Conservation (phyloP, 2,797 vertebrate genomes). For the Falco peregrinus region DNA sequence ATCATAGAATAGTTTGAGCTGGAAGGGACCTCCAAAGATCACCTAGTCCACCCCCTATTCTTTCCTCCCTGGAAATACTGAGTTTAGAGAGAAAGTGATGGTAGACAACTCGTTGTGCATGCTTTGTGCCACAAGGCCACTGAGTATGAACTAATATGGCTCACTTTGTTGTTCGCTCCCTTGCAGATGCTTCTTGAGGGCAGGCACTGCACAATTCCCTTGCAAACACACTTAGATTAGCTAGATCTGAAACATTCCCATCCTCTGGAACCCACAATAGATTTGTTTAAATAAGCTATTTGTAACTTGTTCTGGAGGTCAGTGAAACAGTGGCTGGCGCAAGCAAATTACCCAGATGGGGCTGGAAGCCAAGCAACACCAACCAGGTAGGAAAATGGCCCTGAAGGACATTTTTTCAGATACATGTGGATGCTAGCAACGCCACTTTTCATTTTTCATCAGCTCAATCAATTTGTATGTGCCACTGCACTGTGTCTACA, state of each 20-base stretch:
- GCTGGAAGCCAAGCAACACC: neutral
- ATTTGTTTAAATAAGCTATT: neutral
- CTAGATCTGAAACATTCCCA: neutral
- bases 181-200: neutral
- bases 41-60: neutral
- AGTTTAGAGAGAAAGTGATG: neutral
- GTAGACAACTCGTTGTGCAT: neutral
- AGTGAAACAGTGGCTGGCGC: neutral
- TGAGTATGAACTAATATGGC: neutral
- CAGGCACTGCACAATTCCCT: neutral
- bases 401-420: neutral
- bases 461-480: neutral
- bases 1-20: neutral
- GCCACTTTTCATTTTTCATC: neutral
- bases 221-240: neutral
- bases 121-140: neutral
- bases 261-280: neutral
- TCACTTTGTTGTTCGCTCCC: rapidly evolving
- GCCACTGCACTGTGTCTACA: neutral
- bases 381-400: neutral
- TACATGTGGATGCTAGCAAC: neutral
- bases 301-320: neutral
- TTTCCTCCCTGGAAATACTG: neutral
- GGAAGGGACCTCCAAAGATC: neutral
- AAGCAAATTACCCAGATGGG: neutral